Evolutionary conservation across 2,888 invertebrate species (phyloP).

Genomic region (Acholoe squamosa): DNA sequence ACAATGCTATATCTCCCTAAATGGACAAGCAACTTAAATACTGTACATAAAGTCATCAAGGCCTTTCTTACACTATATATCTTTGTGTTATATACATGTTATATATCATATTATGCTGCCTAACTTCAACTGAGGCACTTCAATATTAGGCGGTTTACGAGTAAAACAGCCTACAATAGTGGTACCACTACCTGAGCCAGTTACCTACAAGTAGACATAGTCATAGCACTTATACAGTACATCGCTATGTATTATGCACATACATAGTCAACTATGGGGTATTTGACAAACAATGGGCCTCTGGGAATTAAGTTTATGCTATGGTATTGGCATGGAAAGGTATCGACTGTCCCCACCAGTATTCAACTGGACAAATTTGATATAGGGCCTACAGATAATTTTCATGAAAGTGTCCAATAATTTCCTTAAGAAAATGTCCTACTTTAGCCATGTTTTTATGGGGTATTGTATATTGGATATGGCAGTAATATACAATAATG

Average conservation of each 20-base stretch:
- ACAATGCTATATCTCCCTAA: not conserved
- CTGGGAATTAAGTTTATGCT: not conserved
- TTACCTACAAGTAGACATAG: not conserved
- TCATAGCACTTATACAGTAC: not conserved
- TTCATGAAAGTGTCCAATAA: not conserved
- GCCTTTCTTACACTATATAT: not conserved
- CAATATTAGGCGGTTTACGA: not conserved
- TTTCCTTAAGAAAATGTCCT: no score
- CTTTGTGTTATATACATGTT: not conserved
- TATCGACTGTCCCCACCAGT: not conserved
- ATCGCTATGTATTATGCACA: not conserved
- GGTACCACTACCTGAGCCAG: not conserved
- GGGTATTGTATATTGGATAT: no score
- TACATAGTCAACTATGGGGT: not conserved
- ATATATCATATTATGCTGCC: constrained; percentile 19
- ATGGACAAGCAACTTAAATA: not conserved
- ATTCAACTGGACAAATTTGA: not conserved
- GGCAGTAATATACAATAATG: no score
- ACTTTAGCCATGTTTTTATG: no score
- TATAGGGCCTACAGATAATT: not conserved
- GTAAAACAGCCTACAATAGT: not conserved
- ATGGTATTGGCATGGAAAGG: not conserved
- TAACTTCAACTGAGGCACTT: constrained; percentile 22
- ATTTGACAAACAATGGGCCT: not conserved
- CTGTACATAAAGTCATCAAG: not conserved